A percentile compares a stretch with the other conserved stretches of the same genome.
Conservation (phyloP, 2,797 vertebrate species). For the Pipistrellus kuhlii region DNA sequence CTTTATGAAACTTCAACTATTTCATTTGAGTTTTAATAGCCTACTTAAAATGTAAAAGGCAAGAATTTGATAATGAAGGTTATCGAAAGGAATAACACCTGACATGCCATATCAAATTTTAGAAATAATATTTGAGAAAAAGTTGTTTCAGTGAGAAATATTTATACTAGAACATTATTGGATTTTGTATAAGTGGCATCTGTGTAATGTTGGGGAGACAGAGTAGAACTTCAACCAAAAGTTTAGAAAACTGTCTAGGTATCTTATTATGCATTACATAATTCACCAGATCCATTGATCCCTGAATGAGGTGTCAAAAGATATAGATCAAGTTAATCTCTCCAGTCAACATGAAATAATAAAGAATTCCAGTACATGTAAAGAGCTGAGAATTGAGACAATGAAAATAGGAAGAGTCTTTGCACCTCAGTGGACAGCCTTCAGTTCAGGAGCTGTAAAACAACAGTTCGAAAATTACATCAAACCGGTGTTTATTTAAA, state of each 20-base stretch:
- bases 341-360: constrained; percentile 19
- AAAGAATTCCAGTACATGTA: not conserved
- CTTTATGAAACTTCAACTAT: constrained; percentile 25
- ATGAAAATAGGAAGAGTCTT: not conserved
- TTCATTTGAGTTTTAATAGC: constrained; percentile 60
- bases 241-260: constrained; percentile 35
- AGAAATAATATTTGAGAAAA: constrained; percentile 21
- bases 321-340: not conserved
- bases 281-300: constrained; percentile 11
- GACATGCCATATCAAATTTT: not conserved
- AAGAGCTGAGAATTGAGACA: not conserved
- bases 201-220: constrained; percentile 40
- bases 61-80: constrained; percentile 26
- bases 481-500: not conserved
- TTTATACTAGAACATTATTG: constrained; percentile 6
- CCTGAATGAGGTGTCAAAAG: not conserved
- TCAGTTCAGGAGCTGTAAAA: not conserved
- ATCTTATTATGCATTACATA: not conserved
- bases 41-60: constrained; percentile 50
- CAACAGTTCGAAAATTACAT: not conserved
- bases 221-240: constrained; percentile 20
- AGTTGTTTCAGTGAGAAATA: constrained; percentile 59
- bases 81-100: constrained; percentile 20
- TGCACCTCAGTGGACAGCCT: not conserved
- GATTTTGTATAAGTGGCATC: constrained; percentile 4